phyloP scores from a whole-genome alignment of 2,113 vertebrate species.

The Gymnocephalus cernua region DNA sequence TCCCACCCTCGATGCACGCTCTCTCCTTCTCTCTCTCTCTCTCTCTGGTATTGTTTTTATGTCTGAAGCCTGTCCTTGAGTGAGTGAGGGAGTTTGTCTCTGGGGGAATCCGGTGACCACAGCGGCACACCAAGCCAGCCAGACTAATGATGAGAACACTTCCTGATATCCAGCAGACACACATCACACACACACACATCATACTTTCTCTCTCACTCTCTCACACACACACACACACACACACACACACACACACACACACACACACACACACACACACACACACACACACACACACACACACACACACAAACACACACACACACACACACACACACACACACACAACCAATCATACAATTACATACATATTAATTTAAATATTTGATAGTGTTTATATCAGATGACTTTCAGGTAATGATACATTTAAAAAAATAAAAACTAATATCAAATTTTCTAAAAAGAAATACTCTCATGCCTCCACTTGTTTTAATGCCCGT shows the following conservation, averaged over 20 bases:
- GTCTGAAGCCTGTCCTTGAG: slow-evolving; percentile 85
- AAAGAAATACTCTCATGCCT: not conserved
- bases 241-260: not conserved
- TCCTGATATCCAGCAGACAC: slow-evolving; percentile 63
- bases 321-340: not conserved
- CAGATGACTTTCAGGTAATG: not conserved
- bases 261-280: not conserved
- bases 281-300: not conserved
- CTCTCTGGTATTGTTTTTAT: slow-evolving; percentile 80
- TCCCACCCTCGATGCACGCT: slow-evolving; percentile 27
- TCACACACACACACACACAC: not conserved
- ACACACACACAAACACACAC: not conserved
- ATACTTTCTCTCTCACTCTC: slow-evolving; percentile 1
- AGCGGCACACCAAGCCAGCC: slow-evolving; percentile 60
- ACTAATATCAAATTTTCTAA: not conserved
- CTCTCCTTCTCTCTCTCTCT: slow-evolving; percentile 39
- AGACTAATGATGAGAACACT: slow-evolving; percentile 82
- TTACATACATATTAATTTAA: not conserved
- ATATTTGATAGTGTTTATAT: not conserved
- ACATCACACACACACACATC: slow-evolving; percentile 34
- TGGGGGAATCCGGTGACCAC: slow-evolving; percentile 70
- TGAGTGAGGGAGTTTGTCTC: slow-evolving; percentile 71
- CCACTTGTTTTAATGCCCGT: too few species aligned
- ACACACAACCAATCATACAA: not conserved
- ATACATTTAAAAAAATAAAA: not conserved